Conservation (phyloP, 1,140 invertebrate genomes). For the Cydia amplana region DNA sequence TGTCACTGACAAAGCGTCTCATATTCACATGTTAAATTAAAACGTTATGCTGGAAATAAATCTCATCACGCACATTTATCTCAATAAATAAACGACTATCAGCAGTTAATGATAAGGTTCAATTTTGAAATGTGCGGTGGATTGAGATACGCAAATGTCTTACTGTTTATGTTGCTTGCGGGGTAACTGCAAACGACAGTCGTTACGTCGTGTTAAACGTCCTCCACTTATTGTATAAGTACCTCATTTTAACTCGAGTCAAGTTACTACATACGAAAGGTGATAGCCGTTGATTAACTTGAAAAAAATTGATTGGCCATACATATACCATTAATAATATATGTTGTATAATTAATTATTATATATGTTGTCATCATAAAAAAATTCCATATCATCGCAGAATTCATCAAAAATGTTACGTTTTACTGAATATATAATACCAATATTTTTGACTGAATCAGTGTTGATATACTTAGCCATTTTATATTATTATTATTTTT, state of each 20-base stretch:
- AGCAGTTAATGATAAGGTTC: background rate
- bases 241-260: background rate
- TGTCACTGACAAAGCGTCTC: conserved; percentile 25
- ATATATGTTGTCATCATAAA: too few relatives aligned
- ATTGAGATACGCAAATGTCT: background rate
- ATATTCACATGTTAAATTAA: conserved; percentile 15
- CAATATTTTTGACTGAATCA: too few relatives aligned
- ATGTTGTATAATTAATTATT: too few relatives aligned
- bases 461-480: too few relatives aligned
- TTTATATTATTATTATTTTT: too few relatives aligned
- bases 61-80: background rate
- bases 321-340: too few relatives aligned
- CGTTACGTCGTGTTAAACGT: conserved; percentile 2
- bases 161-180: background rate
- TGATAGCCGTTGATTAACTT: background rate
- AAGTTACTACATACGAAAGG: background rate
- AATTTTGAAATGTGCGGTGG: background rate
- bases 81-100: background rate
- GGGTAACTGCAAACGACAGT: conserved; percentile 13
- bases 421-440: too few relatives aligned
- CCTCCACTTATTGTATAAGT: conserved; percentile 1
- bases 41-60: background rate
- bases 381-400: too few relatives aligned
- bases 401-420: too few relatives aligned
- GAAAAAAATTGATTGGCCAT: background rate